Evolutionary conservation across 2,113 vertebrate species (phyloP).

Genomic region (Acinonyx jubatus): DNA sequence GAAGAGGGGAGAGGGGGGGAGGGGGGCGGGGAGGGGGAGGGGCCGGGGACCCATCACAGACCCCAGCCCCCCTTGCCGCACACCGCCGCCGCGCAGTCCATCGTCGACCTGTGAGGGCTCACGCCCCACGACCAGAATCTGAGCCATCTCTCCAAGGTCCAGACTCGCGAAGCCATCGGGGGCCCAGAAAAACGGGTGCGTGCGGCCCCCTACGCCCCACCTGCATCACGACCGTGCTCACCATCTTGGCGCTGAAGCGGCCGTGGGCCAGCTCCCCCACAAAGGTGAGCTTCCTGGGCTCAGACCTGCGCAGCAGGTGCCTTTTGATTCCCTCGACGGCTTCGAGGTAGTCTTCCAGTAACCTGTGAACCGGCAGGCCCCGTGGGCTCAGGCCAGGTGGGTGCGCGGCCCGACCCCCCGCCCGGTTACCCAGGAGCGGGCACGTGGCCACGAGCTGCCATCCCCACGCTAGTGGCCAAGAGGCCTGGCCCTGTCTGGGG

Average conservation of each 20-base stretch:
- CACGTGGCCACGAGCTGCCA: accelerated
- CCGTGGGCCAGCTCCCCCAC: slow-evolving; percentile 94
- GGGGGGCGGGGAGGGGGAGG: too few relatives aligned
- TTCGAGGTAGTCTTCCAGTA: slow-evolving; percentile 92
- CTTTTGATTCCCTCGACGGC: slow-evolving; percentile 93
- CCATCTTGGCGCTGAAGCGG: slow-evolving; percentile 97
- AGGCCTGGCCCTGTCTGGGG: neutral
- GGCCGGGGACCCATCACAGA: neutral
- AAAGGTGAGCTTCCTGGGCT: slow-evolving; percentile 91
- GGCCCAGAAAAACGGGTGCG: accelerated
- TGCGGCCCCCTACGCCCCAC: neutral
- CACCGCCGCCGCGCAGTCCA: neutral
- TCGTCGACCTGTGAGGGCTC: neutral
- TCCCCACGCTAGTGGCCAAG: accelerated
- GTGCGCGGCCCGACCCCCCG: accelerated
- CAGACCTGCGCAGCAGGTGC: slow-evolving; percentile 91
- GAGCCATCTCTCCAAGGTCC: accelerated
- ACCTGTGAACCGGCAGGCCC: slow-evolving; percentile 63
- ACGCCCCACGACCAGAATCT: accelerated
- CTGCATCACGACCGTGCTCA: slow-evolving; percentile 72
- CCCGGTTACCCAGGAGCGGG: too few relatives aligned
- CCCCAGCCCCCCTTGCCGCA: neutral
- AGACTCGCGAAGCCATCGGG: accelerated
- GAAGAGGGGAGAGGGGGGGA: too few relatives aligned
- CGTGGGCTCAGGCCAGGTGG: accelerated